Percentiles rank a stretch among this genome's conserved stretches.
Conservation (phyloP, 2,888 invertebrate species). For the Dryadula phaetusa region DNA sequence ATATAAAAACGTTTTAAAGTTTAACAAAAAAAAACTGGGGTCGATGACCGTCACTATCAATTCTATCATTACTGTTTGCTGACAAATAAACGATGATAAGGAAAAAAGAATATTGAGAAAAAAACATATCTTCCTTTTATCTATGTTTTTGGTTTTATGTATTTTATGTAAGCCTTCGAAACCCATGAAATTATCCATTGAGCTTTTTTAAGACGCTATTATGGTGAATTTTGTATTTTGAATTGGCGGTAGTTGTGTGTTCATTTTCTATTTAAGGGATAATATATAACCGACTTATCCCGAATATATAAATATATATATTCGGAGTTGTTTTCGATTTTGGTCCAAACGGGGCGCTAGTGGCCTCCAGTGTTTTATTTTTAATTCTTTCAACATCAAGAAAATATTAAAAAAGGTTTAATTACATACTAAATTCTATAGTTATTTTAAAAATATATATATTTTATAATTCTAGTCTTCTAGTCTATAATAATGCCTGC, state of each 20-base stretch:
- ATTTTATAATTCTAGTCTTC: no score
- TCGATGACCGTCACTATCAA: constrained; percentile 69
- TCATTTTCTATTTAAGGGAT: no score
- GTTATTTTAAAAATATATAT: no score
- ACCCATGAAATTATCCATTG: not conserved
- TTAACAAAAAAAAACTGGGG: constrained; percentile 52
- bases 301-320: no score
- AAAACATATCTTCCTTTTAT: constrained; percentile 62
- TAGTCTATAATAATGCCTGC: no score
- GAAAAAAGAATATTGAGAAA: constrained; percentile 71
- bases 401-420: no score
- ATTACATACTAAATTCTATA: no score
- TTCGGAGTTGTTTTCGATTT: no score
- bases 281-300: no score
- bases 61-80: constrained; percentile 76
- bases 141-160: constrained; percentile 71
- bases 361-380: no score
- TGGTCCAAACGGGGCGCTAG: no score
- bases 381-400: no score
- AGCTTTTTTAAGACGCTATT: not conserved
- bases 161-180: constrained; percentile 33
- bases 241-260: not conserved
- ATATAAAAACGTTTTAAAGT: constrained; percentile 35
- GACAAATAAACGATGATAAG: constrained; percentile 75
- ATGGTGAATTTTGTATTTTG: not conserved